Evolutionary conservation across 53 echinoderm and acorn worm species (phyloP).

Genomic region (Temnopleurus reevesii): DNA sequence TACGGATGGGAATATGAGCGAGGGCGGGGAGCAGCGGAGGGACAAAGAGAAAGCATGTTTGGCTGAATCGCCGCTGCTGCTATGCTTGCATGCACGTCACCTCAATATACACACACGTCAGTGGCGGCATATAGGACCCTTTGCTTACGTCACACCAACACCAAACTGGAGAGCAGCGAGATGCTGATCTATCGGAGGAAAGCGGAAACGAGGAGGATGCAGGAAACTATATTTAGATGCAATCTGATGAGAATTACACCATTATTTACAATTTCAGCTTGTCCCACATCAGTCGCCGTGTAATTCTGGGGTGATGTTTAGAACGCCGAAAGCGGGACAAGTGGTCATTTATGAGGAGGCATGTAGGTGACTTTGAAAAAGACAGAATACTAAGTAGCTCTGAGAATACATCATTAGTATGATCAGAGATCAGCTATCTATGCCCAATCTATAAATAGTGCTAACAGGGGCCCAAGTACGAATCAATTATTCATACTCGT

Average conservation of each 20-base stretch:
- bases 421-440: slow-evolving; percentile 4
- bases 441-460: neutral
- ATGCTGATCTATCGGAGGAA: neutral
- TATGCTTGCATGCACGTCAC: slow-evolving; percentile 41
- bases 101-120: slow-evolving; percentile 37
- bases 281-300: neutral
- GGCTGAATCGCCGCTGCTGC: neutral
- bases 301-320: neutral
- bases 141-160: slow-evolving; percentile 44
- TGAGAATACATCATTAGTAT: neutral
- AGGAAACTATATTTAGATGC: slow-evolving; percentile 38
- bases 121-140: slow-evolving; percentile 40
- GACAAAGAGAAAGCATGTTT: neutral
- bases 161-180: neutral
- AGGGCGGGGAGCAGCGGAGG: neutral
- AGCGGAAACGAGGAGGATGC: slow-evolving; percentile 18
- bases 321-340: neutral
- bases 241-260: slow-evolving; percentile 20
- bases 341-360: neutral
- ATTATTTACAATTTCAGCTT: slow-evolving; percentile 33
- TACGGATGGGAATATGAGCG: neutral
- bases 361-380: no score
- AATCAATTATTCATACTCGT: neutral
- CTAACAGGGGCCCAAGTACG: neutral
- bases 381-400: neutral